Percentiles rank a stretch among this genome's conserved stretches.
Conservation (phyloP, 2,797 vertebrate species). For the Chaunax sp. region DNA sequence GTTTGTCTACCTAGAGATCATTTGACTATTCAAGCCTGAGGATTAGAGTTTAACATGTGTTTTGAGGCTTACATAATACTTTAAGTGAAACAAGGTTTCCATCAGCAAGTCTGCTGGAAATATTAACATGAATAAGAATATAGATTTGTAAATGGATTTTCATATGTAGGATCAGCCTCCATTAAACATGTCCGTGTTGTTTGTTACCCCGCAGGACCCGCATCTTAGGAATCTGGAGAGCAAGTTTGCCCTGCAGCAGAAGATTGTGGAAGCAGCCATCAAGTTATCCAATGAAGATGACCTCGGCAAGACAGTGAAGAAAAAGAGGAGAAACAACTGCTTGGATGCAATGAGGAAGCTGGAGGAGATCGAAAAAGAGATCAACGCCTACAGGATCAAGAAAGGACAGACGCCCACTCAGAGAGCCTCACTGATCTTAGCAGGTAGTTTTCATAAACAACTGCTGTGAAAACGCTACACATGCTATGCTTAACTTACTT, state of each 20-base stretch:
- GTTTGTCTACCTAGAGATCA: slow-evolving; percentile 15
- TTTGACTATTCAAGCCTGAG: slow-evolving; percentile 24
- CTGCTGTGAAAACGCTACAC: background rate
- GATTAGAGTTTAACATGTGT: slow-evolving; percentile 9
- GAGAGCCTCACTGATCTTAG: slow-evolving; percentile 86
- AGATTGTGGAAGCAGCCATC: slow-evolving; percentile 93
- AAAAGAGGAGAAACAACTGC: slow-evolving; percentile 91
- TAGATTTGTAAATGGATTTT: background rate
- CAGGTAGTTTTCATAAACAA: slow-evolving; percentile 80
- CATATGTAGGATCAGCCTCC: background rate
- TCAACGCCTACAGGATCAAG: slow-evolving; percentile 90
- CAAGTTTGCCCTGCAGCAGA: slow-evolving; percentile 93
- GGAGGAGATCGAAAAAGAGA: slow-evolving; percentile 91
- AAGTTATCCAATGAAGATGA: slow-evolving; percentile 91
- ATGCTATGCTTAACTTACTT: slow-evolving; percentile 1
- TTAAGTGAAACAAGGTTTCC: slow-evolving; percentile 13
- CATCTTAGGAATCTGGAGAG: slow-evolving; percentile 92
- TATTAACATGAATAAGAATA: background rate
- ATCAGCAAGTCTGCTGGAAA: slow-evolving; percentile 2
- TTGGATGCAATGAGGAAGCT: slow-evolving; percentile 89
- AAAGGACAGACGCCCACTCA: slow-evolving; percentile 90
- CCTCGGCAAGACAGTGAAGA: slow-evolving; percentile 93
- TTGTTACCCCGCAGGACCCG: slow-evolving; percentile 84
- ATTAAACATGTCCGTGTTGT: slow-evolving; percentile 17
- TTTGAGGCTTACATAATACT: slow-evolving; percentile 12